Percentiles rank a stretch among this genome's conserved stretches.
phyloP scores from a whole-genome alignment of 2,888 invertebrate genomes.

The Scaptomyza flava region DNA sequence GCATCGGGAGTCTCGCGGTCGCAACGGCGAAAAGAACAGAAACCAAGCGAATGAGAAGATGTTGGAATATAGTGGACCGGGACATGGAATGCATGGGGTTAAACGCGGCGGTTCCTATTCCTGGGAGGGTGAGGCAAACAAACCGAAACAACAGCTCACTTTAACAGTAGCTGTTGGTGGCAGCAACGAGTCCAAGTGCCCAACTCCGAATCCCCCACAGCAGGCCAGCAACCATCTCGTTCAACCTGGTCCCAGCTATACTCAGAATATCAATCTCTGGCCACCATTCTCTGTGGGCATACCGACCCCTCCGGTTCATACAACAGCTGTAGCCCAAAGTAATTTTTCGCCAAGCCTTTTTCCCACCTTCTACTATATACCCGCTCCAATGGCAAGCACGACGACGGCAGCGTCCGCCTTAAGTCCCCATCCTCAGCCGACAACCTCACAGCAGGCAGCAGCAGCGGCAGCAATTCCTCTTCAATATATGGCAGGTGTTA shows the following conservation, averaged over 20 bases:
- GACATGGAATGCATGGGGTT: conserved; percentile 85
- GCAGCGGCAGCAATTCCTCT: conserved; percentile 83
- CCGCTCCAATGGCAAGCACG: conserved; percentile 69
- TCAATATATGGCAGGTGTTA: conserved; percentile 87
- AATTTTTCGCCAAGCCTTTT: conserved; percentile 83
- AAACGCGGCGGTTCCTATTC: conserved; percentile 88
- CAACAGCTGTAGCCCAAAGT: conserved; percentile 74
- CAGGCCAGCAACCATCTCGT: conserved; percentile 39
- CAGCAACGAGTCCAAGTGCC: conserved; percentile 15
- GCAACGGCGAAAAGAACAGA: conserved; percentile 84
- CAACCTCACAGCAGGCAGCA: conserved; percentile 66
- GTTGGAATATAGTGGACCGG: conserved; percentile 79
- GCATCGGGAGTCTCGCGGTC: conserved; percentile 87
- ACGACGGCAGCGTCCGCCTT: conserved; percentile 5
- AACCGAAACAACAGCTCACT: conserved; percentile 85
- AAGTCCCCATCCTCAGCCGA: conserved; percentile 42
- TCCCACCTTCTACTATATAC: conserved; percentile 87
- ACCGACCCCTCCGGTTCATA: conserved; percentile 70
- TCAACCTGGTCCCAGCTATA: conserved; percentile 47
- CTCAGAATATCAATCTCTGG: conserved; percentile 86
- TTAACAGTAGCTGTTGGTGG: conserved; percentile 27
- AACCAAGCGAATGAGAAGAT: conserved; percentile 78
- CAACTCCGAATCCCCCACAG: conserved; percentile 2
- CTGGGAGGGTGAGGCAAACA: conserved; percentile 87
- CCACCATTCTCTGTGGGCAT: conserved; percentile 86